Percentiles rank a stretch among this genome's conserved stretches.
Conservation (phyloP, 2,888 invertebrate genomes). For the Tenodera sinensis region DNA sequence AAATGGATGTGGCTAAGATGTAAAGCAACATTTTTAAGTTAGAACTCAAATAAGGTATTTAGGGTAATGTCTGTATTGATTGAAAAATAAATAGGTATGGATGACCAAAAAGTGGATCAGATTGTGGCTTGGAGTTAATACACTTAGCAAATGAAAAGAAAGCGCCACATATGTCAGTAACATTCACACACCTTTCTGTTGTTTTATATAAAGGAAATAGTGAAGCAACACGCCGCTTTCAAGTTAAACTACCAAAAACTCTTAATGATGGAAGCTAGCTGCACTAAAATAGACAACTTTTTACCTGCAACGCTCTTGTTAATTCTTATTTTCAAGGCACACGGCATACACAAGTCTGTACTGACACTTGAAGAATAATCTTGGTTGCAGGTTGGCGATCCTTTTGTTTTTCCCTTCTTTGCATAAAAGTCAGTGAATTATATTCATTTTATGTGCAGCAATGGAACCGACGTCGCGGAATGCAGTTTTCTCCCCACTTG, state of each 20-base stretch:
- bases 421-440: constrained; percentile 8
- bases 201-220: too few relatives aligned
- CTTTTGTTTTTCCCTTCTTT: background rate
- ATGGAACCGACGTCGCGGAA: background rate
- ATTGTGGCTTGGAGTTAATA: too few relatives aligned
- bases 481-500: background rate
- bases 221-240: background rate
- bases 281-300: background rate
- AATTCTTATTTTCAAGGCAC: background rate
- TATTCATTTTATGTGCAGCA: background rate
- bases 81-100: too few relatives aligned
- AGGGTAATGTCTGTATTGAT: too few relatives aligned
- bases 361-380: background rate
- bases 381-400: background rate
- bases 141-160: too few relatives aligned
- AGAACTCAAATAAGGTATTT: too few relatives aligned
- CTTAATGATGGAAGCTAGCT: background rate
- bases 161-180: too few relatives aligned
- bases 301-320: background rate
- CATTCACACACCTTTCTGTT: too few relatives aligned
- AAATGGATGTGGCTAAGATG: too few relatives aligned
- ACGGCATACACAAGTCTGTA: background rate
- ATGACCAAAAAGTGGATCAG: too few relatives aligned
- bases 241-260: background rate
- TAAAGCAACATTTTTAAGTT: too few relatives aligned